phyloP scores from a whole-genome alignment of 2,113 vertebrate genomes.

The Zapus hudsonius region DNA sequence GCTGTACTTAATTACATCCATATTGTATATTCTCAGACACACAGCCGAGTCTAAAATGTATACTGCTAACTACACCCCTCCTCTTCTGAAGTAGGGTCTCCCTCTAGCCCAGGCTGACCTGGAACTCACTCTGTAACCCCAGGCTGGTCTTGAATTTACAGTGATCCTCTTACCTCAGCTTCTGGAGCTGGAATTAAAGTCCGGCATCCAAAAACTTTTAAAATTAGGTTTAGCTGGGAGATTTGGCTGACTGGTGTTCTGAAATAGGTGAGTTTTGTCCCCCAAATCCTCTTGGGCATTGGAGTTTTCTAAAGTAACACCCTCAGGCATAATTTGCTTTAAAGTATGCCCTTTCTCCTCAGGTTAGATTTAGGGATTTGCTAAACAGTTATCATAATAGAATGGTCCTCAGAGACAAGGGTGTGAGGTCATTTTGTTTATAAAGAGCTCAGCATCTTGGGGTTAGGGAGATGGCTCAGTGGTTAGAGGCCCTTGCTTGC shows the following conservation, averaged over 20 bases:
- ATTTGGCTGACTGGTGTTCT: background rate
- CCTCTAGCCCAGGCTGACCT: too few species aligned
- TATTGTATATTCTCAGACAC: constrained; percentile 58
- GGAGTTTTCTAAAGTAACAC: background rate
- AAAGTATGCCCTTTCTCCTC: background rate
- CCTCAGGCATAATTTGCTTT: background rate
- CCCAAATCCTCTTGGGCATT: background rate
- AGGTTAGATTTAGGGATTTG: constrained; percentile 4
- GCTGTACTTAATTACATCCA: constrained; percentile 82
- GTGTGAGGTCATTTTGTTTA: constrained; percentile 34
- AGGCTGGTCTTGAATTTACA: too few species aligned
- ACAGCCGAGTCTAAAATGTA: constrained; percentile 31
- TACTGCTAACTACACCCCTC: background rate
- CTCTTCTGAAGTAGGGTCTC: too few species aligned
- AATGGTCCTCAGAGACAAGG: background rate
- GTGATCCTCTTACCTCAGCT: too few species aligned
- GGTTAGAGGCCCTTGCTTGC: too few species aligned
- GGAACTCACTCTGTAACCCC: too few species aligned
- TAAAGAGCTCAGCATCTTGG: constrained; percentile 35
- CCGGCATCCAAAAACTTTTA: background rate
- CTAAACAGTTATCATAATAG: background rate
- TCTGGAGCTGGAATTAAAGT: too few species aligned
- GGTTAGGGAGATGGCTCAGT: too few species aligned
- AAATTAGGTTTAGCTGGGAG: constrained; percentile 9
- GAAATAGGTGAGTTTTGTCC: background rate